Evolutionary conservation across 2,888 invertebrate genomes (phyloP).

Genomic region (Dynastes grantii): DNA sequence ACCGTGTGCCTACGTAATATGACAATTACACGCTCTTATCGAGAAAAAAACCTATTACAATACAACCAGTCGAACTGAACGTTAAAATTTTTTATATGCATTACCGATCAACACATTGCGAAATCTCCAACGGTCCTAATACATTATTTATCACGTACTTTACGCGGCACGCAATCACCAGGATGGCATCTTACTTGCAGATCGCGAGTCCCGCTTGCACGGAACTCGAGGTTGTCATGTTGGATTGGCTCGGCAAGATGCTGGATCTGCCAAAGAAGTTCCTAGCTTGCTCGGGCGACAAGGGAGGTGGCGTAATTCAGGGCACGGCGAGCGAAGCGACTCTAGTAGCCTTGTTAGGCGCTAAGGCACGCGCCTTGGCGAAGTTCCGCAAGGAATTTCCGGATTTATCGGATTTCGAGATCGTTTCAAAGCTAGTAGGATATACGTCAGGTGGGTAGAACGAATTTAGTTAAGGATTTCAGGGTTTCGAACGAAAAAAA

Average conservation of each 20-base stretch:
- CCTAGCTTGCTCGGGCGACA: conserved; percentile 86
- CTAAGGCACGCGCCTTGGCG: conserved; percentile 83
- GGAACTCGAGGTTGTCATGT: conserved; percentile 94
- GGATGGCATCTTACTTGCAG: conserved; percentile 50
- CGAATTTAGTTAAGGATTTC: background rate
- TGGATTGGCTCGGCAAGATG: conserved; percentile 97
- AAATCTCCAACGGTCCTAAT: background rate
- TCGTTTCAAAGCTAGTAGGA: conserved; percentile 86
- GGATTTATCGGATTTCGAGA: conserved; percentile 82
- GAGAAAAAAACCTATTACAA: too few species aligned
- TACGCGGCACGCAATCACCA: background rate
- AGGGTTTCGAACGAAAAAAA: background rate
- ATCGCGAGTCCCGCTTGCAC: conserved; percentile 92
- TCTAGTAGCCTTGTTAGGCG: conserved; percentile 91
- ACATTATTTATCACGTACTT: conserved; percentile 8
- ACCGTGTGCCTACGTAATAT: too few species aligned
- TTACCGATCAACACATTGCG: too few species aligned
- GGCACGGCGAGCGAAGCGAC: conserved; percentile 97
- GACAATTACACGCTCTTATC: too few species aligned
- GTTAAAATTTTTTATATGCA: too few species aligned
- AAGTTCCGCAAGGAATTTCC: conserved; percentile 81
- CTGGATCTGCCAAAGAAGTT: conserved; percentile 89
- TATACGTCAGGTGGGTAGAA: conserved; percentile 86
- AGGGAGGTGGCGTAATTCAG: conserved; percentile 92
- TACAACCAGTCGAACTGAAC: background rate